Base-by-base conservation (phyloP, 2,797 vertebrate genomes). In the Psittacula derbiana region DNA sequence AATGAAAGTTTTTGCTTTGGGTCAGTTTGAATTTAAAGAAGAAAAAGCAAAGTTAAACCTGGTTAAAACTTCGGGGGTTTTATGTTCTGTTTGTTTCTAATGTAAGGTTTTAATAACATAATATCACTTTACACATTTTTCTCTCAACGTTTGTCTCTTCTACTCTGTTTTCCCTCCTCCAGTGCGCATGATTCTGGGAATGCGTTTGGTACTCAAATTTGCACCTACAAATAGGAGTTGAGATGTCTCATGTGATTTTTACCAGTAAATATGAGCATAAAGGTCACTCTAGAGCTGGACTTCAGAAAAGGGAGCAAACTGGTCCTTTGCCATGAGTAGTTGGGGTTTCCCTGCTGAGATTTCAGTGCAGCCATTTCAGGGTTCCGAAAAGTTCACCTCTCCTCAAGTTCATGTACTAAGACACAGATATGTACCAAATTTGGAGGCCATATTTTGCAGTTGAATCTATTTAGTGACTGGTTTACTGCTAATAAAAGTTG, bases 1-100 rank as follows among this genome's bases (percentile, higher is more conserved):
- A 93, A 97, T 97, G 97, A 97, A 98, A 97, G 94, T 96, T 98
- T 97, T 97, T 98, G 96, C 95, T 97, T 98, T 98, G 96, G 96
- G 93, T 98, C 96, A 96, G 88, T 97, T 97, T 46, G 58, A 97
- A 97, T 98, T 97, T 96, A 70, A 96, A 57, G 69, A 61, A 93
- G 1, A 95, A 90, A 96, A 95, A 80, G 31, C 88, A 90, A 95
- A 87, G 70, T 96, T 96, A 96, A 96, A 98, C 88, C 91, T 98
- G 96, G 85, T 97, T 95, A 94, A 96, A 96, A 95, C 88, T 33
- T 19, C 10, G 36, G 36, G 36, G 36, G 14, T 55, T 55, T 75
- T 57, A 86, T 58, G 94, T 95, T 95, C 94, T 95, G 70, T 96
- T 98, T 97, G 80, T 97, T 98, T 96, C 90, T 94, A 33, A 84